Evolutionary conservation across 64 coral and sea anemone species (phyloP).

Genomic region (Cladopsammia gracilis): DNA sequence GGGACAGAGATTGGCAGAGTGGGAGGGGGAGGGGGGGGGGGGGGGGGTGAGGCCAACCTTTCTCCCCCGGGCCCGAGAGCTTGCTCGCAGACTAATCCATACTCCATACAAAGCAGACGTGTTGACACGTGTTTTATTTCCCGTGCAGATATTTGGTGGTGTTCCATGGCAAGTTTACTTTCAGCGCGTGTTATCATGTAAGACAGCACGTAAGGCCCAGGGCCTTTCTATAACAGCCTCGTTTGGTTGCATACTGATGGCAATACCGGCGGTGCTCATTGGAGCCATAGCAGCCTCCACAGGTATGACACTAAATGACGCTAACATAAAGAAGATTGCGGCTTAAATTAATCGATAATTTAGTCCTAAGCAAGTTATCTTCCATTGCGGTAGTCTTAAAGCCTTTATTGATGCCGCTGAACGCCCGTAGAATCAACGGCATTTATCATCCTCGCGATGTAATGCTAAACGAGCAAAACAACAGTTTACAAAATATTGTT

Average conservation of each 20-base stretch:
- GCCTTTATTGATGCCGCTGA: too few species aligned
- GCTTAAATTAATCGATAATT: not conserved
- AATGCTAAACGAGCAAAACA: too few species aligned
- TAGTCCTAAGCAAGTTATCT: too few species aligned
- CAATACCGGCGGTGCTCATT: conserved; percentile 93
- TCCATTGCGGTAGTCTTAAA: not conserved
- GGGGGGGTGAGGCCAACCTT: too few species aligned
- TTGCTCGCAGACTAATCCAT: too few species aligned
- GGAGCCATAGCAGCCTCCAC: conserved; percentile 86
- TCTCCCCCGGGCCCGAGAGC: too few species aligned
- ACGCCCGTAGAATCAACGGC: too few species aligned
- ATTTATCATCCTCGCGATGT: too few species aligned
- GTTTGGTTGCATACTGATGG: conserved; percentile 84
- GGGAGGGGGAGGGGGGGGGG: too few species aligned
- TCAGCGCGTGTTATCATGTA: conserved; percentile 93
- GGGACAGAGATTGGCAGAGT: too few species aligned
- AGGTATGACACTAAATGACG: conserved; percentile 53
- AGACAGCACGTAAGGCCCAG: conserved; percentile 72
- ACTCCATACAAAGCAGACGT: too few species aligned
- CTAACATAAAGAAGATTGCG: not conserved
- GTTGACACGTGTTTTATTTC: not conserved
- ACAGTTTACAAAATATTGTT: too few species aligned
- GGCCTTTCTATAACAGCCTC: conserved; percentile 83
- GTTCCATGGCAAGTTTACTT: conserved; percentile 99
- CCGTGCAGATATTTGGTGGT: conserved; percentile 89